phyloP scores from a whole-genome alignment of 2,888 invertebrate genomes.

The Parnassius orleans region DNA sequence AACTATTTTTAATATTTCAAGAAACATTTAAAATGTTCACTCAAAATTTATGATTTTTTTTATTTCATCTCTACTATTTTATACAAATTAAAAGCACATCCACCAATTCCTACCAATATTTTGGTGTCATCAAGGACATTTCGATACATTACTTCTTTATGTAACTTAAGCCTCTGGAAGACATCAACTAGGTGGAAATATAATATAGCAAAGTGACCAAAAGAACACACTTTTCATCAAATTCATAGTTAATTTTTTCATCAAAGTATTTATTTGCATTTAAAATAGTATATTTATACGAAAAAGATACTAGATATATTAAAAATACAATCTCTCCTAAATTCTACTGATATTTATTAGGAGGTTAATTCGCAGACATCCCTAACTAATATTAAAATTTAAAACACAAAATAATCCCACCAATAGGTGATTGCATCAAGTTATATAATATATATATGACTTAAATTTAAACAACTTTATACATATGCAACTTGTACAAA shows the following conservation, averaged over 20 bases:
- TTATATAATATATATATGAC: neutral
- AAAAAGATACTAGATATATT: too few relatives aligned
- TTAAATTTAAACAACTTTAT: too few relatives aligned
- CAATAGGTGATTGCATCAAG: slow-evolving; percentile 19
- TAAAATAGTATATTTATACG: too few relatives aligned
- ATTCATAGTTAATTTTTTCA: slow-evolving; percentile 15
- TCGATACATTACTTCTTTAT: slow-evolving; percentile 4
- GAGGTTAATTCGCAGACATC: slow-evolving; percentile 11
- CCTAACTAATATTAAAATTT: neutral
- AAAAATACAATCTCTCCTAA: slow-evolving; percentile 6
- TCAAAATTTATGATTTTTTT: neutral
- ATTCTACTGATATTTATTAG: neutral
- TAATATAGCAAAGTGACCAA: slow-evolving; percentile 9
- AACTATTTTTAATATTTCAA: neutral
- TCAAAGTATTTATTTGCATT: neutral
- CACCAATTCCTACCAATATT: slow-evolving; percentile 4
- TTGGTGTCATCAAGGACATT: neutral
- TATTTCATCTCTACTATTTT: neutral
- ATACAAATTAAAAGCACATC: slow-evolving; percentile 1
- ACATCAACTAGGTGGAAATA: slow-evolving; percentile 46
- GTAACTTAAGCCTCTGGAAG: slow-evolving; percentile 46
- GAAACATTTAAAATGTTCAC: neutral
- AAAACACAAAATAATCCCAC: neutral
- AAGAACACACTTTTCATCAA: slow-evolving; percentile 18
- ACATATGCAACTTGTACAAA: too few relatives aligned